phyloP scores from a whole-genome alignment of 2,888 invertebrate genomes.

The Psylliodes chrysocephalus region DNA sequence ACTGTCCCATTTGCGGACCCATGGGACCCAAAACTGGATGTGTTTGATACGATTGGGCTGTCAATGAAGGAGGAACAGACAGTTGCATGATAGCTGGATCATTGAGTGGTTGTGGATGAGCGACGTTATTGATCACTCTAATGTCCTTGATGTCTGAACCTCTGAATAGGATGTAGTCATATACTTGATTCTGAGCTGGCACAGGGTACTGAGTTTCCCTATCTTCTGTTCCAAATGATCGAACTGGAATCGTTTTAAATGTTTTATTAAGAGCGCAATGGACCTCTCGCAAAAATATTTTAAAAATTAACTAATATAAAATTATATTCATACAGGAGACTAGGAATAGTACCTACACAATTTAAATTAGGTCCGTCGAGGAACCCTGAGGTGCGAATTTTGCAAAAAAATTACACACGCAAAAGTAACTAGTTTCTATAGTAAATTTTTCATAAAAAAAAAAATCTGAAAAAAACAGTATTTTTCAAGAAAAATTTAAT shows the following conservation, averaged over 20 bases:
- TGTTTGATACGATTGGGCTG: conserved; percentile 72
- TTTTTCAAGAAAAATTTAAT: no score
- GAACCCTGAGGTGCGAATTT: no score
- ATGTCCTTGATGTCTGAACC: conserved; percentile 99
- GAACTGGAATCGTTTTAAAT: conserved; percentile 82
- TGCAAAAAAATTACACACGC: no score
- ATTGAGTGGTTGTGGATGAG: conserved; percentile 79
- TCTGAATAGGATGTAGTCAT: conserved; percentile 98
- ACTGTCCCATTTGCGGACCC: conserved; percentile 66
- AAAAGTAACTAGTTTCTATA: no score
- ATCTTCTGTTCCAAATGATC: conserved; percentile 99
- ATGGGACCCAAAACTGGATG: conserved; percentile 75
- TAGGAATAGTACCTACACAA: no score
- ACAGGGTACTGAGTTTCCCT: conserved; percentile 95
- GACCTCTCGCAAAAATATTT: no score
- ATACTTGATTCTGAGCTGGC: conserved; percentile 96
- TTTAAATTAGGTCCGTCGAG: no score
- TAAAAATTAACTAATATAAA: no score
- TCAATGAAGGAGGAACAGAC: conserved; percentile 79
- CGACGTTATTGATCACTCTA: conserved; percentile 90
- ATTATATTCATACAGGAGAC: no score
- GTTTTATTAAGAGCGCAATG: no score
- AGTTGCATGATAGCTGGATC: conserved; percentile 98
- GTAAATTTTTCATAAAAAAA: no score
- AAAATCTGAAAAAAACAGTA: no score